Base-by-base conservation (phyloP, 1,140 invertebrate genomes). In the Nymphalis io region DNA sequence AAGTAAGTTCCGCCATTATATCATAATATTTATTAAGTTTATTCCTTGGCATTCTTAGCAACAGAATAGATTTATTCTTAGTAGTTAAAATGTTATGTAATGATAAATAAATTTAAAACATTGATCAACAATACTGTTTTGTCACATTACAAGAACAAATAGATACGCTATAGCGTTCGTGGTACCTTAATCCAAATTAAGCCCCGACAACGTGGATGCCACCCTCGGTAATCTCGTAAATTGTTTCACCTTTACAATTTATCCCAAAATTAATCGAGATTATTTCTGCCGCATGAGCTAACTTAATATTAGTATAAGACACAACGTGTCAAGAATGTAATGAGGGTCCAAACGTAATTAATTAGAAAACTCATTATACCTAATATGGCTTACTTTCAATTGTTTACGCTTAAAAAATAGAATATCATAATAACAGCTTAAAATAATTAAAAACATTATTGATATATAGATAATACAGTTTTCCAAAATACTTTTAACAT, bases 181-280 rank as follows among this genome's bases (percentile, higher is more conserved):
- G 40, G 40, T 42, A 16, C 59, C 39, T 60, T 23, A 60, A 60
- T 60, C 40, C 39, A 23, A 60, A 60, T 60, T 60, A 60, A 42
- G 39, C 21, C 59, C 16, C 42, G n/a, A 20, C 59, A 42, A 60
- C 16, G 59, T 60, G 21, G 21, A 21, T 44, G 59, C 39, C 39
- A 44, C 42, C 42, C 42, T 46, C 42, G 15, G 42, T 46, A 60
- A 44, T 44, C 59, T 39, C 15, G 39, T 23, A 40, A 60, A 60
- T 44, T 44, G 59, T 60, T 60, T 44, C 18, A 38, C 59, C 13
- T 60, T 42, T 42, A 15, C 16, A 46, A 46, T 46, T 46, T n/a
- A 46, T n/a, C 42, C 42, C n/a, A 46, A 46, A 46, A 46, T 46
- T 8, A 46, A 46, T 46, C 42, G n/a, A 8, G 15, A 46, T 46